A percentile compares a stretch with the other conserved stretches of the same genome.
These are phyloP conservation scores for Alloscopus bannaensis DNA, from an alignment of 2,888 invertebrate species.

Conservation along the genomic window DNA sequence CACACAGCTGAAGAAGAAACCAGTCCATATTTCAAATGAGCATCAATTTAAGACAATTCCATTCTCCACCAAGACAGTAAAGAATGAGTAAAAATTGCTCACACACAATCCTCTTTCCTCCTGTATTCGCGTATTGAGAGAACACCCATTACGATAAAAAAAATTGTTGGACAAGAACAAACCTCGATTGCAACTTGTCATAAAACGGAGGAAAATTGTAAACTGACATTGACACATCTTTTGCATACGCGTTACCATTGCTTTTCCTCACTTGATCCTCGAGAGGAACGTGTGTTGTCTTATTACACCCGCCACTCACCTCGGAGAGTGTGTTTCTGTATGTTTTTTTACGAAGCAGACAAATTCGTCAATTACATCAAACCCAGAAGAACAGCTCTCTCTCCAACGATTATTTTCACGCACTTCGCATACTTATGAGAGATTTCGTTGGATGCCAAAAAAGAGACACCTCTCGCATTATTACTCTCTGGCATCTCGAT, in stretches of 20 bases:
- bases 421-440: constrained; percentile 44
- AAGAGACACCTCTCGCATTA: neutral
- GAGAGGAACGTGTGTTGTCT: neutral
- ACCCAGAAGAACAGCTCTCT: constrained; percentile 26
- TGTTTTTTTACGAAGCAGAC: constrained; percentile 7
- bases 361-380: constrained; percentile 51
- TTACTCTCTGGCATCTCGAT: no score
- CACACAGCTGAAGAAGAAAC: constrained; percentile 35
- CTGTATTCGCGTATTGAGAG: constrained; percentile 44
- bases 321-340: neutral
- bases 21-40: constrained; percentile 55
- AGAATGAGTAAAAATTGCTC: constrained; percentile 15
- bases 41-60: no score
- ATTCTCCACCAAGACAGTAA: constrained; percentile 15
- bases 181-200: constrained; percentile 27
- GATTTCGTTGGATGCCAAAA: neutral
- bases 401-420: constrained; percentile 51
- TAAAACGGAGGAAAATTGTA: constrained; percentile 27
- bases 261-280: neutral
- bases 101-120: neutral
- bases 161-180: neutral
- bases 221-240: constrained; percentile 55
- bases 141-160: constrained; percentile 48
- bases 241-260: neutral
- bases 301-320: neutral